Base-by-base conservation (phyloP, 1,140 invertebrate genomes). In the Zophobas atratus region DNA sequence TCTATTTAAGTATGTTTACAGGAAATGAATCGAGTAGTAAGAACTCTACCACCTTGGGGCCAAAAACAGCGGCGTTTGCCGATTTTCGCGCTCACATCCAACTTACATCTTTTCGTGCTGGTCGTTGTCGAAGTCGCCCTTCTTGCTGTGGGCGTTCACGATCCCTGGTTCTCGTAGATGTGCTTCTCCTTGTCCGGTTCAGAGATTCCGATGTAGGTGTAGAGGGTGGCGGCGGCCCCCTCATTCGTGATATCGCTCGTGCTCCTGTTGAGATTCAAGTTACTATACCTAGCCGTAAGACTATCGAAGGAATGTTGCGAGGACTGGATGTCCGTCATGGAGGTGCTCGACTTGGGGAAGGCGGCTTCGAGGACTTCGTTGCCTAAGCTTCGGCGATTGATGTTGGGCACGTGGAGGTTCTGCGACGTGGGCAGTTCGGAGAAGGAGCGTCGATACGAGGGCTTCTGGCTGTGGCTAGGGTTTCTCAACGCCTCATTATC, bases 391-490 rank as follows among this genome's bases (percentile, higher is more conserved):
- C 90, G 53, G 83, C 90, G 67, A 88, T 87, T 41, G 3, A 86
- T 79, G 83, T 88, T 86, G 8, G 82, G 77, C 34, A 81, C 73
- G 67, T 80, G 77, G 6, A 82, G 57, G 79, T 87, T 80, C 77
- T 86, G 88, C 1, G 86, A 87, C 56, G 89, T 88, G n/a, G 83
- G 83, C 51, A 86, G 77, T 72, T 93, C 91, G 0, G 91, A 93
- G 57, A 93, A 92, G 0, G 92, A 92, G 80, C 92, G 83, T 77
- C 91, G 86, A 77, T 92, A 92, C 20, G 89, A 89, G 1, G 91
- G 87, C 34, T 83, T 85, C 86, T 88, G 84, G 81, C 89, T 88
- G 83, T 91, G 75, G 85, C 83, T 57, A 35, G 77, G 57, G 70
- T 88, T 87, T 8, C 88, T 84, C 1, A 89, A 86, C 73, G 87